phyloP scores from a whole-genome alignment of 2,113 vertebrate species.

The Oxyruncus cristatus region DNA sequence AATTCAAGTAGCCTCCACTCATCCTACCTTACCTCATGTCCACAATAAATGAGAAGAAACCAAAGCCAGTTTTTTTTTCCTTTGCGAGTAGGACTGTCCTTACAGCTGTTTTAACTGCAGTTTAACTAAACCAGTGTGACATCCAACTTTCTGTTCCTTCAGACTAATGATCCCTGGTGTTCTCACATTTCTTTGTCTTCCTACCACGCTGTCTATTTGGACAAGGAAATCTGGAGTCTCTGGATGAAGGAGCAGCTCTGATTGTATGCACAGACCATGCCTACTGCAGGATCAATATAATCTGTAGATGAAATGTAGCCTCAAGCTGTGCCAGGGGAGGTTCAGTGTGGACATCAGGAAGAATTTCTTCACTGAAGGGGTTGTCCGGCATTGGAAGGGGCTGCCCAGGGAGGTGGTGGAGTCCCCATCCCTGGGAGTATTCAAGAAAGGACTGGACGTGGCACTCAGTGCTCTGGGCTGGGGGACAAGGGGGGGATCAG shows the following conservation, averaged over 20 bases:
- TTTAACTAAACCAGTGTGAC: not conserved
- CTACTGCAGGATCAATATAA: not conserved
- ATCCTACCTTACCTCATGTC: not conserved
- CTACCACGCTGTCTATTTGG: not conserved
- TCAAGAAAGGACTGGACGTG: not conserved
- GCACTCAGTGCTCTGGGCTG: not conserved
- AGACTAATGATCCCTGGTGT: not conserved
- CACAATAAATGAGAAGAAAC: not conserved
- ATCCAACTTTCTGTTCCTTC: not conserved
- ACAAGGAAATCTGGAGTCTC: not conserved
- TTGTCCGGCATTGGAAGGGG: not conserved
- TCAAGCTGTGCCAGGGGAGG: not conserved
- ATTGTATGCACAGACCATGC: not conserved
- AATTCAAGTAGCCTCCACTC: conserved; percentile 22
- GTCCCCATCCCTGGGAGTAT: not conserved
- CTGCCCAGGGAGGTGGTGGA: not conserved
- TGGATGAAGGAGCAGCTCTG: not conserved
- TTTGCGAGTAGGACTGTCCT: not conserved
- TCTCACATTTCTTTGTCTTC: not conserved
- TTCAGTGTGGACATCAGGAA: not conserved
- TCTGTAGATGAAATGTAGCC: not conserved
- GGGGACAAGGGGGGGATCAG: not conserved
- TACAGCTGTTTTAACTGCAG: not conserved
- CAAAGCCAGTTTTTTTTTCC: not conserved
- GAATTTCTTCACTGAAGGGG: not conserved